Percentiles rank a stretch among this genome's conserved stretches.
Conservation (phyloP, 92 coral and sea anemone species). For the Meandrina meandrites region DNA sequence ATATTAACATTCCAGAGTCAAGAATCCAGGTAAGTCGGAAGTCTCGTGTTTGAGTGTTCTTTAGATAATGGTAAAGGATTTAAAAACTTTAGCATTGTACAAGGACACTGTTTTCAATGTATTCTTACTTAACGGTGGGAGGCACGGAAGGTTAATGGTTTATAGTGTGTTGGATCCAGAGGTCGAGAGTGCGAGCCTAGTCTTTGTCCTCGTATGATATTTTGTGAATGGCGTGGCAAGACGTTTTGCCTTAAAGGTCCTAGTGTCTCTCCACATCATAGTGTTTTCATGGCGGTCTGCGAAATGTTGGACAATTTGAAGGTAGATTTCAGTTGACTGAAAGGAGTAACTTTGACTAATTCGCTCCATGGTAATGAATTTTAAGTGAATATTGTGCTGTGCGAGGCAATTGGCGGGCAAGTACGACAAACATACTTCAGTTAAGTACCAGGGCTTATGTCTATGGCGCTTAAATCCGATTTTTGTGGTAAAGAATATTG, state of each 20-base stretch:
- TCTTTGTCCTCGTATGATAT: neutral
- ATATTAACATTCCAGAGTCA: constrained; percentile 84
- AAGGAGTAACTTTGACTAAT: neutral
- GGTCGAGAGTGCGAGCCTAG: neutral
- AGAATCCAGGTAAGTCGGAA: constrained; percentile 82
- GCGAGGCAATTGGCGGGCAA: neutral
- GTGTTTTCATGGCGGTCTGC: neutral
- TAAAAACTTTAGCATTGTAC: neutral
- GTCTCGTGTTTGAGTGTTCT: neutral
- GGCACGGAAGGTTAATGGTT: too few relatives aligned
- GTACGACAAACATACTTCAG: neutral
- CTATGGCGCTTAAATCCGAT: neutral
- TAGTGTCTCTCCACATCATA: neutral
- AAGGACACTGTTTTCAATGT: neutral
- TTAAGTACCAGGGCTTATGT: neutral
- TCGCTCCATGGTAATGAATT: neutral
- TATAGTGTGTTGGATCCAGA: neutral
- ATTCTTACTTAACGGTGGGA: neutral
- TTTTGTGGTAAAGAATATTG: neutral
- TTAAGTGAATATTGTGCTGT: neutral
- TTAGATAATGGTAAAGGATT: too few relatives aligned
- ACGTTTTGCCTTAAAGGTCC: neutral
- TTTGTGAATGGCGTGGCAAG: neutral
- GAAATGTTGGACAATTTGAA: neutral
- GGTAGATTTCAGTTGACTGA: neutral